phyloP scores from a whole-genome alignment of 2,888 invertebrate species.

The Volucella inanis region DNA sequence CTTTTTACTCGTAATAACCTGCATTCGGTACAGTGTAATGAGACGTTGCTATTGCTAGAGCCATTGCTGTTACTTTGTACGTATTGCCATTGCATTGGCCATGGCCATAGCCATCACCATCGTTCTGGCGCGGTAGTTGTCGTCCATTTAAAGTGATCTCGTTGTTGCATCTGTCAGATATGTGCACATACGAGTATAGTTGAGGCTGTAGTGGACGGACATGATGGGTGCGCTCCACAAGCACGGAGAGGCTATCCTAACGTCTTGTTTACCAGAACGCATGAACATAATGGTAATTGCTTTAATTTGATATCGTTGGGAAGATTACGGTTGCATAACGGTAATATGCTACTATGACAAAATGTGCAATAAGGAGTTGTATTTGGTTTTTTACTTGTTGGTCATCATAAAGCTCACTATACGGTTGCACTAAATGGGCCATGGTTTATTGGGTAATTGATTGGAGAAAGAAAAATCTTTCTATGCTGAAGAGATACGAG shows the following conservation, averaged over 20 bases:
- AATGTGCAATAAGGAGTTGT: slow-evolving; percentile 6
- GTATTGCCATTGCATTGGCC: background rate
- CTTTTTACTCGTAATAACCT: slow-evolving; percentile 53
- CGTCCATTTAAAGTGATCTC: slow-evolving; percentile 65
- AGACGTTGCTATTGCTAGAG: slow-evolving; percentile 20
- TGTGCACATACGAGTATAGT: background rate
- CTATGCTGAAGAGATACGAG: too few relatives aligned
- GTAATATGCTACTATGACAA: slow-evolving; percentile 28
- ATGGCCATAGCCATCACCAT: background rate
- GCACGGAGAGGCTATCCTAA: slow-evolving; percentile 48
- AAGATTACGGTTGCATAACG: slow-evolving; percentile 58
- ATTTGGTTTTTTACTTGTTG: background rate
- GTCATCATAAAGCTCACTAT: slow-evolving; percentile 16
- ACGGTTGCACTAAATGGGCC: background rate
- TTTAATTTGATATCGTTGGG: slow-evolving; percentile 61
- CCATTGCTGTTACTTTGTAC: background rate
- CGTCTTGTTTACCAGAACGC: slow-evolving; percentile 70
- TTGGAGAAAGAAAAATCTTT: background rate
- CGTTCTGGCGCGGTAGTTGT: slow-evolving; percentile 21
- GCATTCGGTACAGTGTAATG: slow-evolving; percentile 59
- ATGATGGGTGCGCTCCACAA: slow-evolving; percentile 30
- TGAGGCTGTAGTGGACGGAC: slow-evolving; percentile 16
- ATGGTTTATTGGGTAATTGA: slow-evolving; percentile 27
- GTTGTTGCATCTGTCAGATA: slow-evolving; percentile 60
- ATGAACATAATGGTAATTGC: slow-evolving; percentile 70